Evolutionary conservation across 2,888 invertebrate genomes (phyloP), one percentile per base, ranked within the genome.

Genomic region (Pristionchus maxplancki): DNA sequence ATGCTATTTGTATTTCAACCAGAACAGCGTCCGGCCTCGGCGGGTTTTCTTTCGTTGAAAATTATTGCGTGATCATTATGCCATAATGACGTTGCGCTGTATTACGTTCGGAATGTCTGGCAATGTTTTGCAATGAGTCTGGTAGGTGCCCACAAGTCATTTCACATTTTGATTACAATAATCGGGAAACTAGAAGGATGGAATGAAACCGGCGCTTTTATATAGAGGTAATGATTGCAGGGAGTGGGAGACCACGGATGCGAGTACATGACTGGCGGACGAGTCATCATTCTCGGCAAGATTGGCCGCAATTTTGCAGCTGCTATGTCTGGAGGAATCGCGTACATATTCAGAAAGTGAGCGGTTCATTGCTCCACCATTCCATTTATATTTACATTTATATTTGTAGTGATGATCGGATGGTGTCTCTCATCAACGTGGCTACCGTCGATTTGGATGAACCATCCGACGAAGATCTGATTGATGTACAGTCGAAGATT

Each of bases 201-300:
- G 28, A 11, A 17, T 6, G 9, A n/a, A 17, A 64, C 64, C 6
- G 28, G 20, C 9, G 31, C 48, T 78, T 44, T 34, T 34, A 64
- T 64, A 64, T 31, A 15, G 13, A 31, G 9, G 8, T 17, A 37
- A 62, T 62, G 1, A 28, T 9, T 48, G 8, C 28, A 87, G 81
- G 98, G 98, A 88, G 98, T 98, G 89, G 99, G 99, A 67, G 99
- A 99, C 96, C 99, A 99, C 95, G 99, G 98, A 89, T 99, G 99
- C 96, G 99, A 99, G 96, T 99, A 99, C 95, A 99, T 99, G 99
- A 99, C 99, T 83, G 98, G 98, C 24, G 95, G 95, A 44, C 85
- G 91, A 34, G 97, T 97, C 90, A 96, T 99, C 86, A 97, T 99
- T 94, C 96, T 99, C 28, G 98, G 98, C 0, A 96, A 97, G 89